phyloP scores from a whole-genome alignment of 1,140 invertebrate species.

The Ostrea edulis region DNA sequence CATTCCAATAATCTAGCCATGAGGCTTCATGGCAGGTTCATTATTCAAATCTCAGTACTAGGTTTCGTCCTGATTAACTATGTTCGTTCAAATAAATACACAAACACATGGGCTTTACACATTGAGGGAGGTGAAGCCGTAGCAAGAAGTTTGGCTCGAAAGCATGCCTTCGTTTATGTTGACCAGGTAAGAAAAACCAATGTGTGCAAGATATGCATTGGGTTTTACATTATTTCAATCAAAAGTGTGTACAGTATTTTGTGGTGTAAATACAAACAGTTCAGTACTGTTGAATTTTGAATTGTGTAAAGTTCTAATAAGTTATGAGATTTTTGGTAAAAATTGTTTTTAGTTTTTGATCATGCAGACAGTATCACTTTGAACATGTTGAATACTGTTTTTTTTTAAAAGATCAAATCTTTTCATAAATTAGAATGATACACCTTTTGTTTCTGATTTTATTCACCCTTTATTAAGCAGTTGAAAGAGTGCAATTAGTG shows the following conservation, averaged over 20 bases:
- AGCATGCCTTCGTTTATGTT: slow-evolving; percentile 69
- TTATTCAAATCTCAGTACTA: slow-evolving; percentile 60
- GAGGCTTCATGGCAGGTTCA: slow-evolving; percentile 43
- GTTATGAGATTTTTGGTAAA: not conserved
- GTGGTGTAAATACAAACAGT: no score
- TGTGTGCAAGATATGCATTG: no score
- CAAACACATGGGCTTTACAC: slow-evolving; percentile 71
- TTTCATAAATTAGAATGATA: not conserved
- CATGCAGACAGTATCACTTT: not conserved
- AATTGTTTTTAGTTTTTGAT: not conserved
- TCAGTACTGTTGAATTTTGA: no score
- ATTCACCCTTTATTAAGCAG: not conserved
- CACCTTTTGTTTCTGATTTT: not conserved
- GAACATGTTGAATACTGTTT: no score
- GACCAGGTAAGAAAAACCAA: slow-evolving; percentile 64
- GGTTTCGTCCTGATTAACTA: slow-evolving; percentile 64
- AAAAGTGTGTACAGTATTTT: no score
- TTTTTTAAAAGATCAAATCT: not conserved
- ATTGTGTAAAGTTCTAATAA: no score
- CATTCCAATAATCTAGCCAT: slow-evolving; percentile 43
- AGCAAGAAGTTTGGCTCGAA: slow-evolving; percentile 63
- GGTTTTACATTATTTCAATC: no score
- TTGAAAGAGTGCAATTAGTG: not conserved
- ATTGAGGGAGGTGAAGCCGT: slow-evolving; percentile 67
- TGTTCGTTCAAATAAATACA: slow-evolving; percentile 61